Conservation (phyloP, 2,113 vertebrate species). For the Ranitomeya variabilis region DNA sequence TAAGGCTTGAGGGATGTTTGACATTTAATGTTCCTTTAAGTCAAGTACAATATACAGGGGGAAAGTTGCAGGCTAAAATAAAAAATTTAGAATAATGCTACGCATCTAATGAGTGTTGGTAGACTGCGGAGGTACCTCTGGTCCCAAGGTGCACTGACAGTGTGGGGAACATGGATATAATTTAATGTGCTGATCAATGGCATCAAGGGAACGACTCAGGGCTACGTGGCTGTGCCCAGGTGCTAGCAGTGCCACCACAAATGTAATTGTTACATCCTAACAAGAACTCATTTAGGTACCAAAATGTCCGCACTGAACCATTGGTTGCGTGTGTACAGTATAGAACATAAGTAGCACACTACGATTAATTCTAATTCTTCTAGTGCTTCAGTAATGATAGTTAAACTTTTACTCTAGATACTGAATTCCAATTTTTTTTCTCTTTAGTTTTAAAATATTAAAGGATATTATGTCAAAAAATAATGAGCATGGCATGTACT, state of each 20-base stretch:
- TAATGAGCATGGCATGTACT: constrained; percentile 39
- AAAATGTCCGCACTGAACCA: not conserved
- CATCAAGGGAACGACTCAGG: not conserved
- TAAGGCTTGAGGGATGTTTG: too few species aligned
- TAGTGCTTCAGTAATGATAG: not conserved
- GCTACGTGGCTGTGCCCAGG: not conserved
- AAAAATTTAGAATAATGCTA: not conserved
- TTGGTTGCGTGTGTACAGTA: too few species aligned
- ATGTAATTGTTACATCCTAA: not conserved
- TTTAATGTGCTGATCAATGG: not conserved
- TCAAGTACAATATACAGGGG: not conserved
- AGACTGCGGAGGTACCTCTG: not conserved
- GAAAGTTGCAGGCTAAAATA: not conserved
- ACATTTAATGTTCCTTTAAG: too few species aligned
- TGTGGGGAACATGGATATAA: not conserved
- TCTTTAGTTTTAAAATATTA: not conserved
- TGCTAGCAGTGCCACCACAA: not conserved
- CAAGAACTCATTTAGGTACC: not conserved
- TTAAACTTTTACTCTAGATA: constrained; percentile 12
- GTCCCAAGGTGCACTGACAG: not conserved
- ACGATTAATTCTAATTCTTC: not conserved
- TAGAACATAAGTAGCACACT: not conserved
- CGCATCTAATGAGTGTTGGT: not conserved
- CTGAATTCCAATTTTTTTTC: constrained; percentile 25
- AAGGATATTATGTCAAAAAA: constrained; percentile 39